Evolutionary conservation across 2,797 vertebrate genomes (phyloP), one percentile per base, ranked within the genome.

Genomic region (Pyrocephalus nanus): DNA sequence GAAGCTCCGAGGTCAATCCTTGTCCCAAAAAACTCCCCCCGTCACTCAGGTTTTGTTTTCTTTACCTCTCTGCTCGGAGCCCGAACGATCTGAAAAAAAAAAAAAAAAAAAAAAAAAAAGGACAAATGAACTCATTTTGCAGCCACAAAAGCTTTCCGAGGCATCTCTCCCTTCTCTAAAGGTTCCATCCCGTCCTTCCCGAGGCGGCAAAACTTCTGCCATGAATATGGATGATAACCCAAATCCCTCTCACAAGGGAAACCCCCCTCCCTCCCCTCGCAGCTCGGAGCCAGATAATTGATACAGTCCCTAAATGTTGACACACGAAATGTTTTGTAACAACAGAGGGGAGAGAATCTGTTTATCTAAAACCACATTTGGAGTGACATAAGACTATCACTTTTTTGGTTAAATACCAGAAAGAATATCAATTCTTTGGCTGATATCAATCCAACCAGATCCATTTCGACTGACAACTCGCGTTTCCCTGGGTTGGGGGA

Each of bases 381-480:
- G 91, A 96, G 95, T 96, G 94, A 96, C 94, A 95, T 88, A 94
- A 96, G 94, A 96, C 95, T 92, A 95, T 96, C 96, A 94, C 95
- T 96, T 91, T 94, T 96, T 94, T 96, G 95, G 96, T 96, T 77
- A 88, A 90, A 86, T 90, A 67, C 96, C 94, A 96, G 91, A 67
- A 93, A 90, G 91, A 95, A 94, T 82, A 92, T 96, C 94, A 92
- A 89, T 95, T 80, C 93, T 93, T 92, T 91, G 95, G 94, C 88
- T 96, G 93, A 77, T 93, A 88, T 72, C 93, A 77, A 69, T 50
- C 89, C 90, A 67, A 38, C 75, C 91, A 94, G 95, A 89, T 95
- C 89, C 94, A 18, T 77, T 92, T 43, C 17, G 87, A 53, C 92
- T 96, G 95, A 96, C 95, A 93, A 75, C 87, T 94, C 3, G 2